Conservation (phyloP, 2,797 vertebrate genomes). For the Microchirus variegatus region DNA sequence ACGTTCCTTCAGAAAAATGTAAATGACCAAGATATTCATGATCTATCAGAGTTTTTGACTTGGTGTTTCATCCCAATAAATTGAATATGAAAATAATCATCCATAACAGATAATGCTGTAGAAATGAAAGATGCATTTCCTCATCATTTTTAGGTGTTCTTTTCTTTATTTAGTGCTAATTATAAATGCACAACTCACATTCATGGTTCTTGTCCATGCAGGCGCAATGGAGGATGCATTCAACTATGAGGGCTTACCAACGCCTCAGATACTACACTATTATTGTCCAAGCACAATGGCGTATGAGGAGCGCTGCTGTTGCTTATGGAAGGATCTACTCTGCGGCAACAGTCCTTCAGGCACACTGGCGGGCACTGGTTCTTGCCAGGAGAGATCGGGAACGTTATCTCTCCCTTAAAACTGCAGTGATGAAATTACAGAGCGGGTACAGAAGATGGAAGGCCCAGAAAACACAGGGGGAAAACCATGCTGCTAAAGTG, state of each 20-base stretch:
- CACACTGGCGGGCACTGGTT: constrained; percentile 63
- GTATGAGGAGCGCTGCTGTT: constrained; percentile 78
- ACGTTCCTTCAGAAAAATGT: not conserved
- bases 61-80: too few relatives aligned
- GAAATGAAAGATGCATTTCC: not conserved
- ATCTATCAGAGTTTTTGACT: not conserved
- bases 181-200: too few relatives aligned
- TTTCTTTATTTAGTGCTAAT: too few relatives aligned
- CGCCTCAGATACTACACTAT: constrained; percentile 73
- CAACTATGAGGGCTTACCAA: constrained; percentile 73
- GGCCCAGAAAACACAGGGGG: constrained; percentile 56
- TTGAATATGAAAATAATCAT: not conserved
- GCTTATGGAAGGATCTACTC: constrained; percentile 71
- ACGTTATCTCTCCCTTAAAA: constrained; percentile 72
- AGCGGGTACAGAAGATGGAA: constrained; percentile 84
- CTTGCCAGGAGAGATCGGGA: constrained; percentile 67
- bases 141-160: too few relatives aligned
- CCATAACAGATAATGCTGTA: not conserved
- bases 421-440: constrained; percentile 79
- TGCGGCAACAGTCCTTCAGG: constrained; percentile 83
- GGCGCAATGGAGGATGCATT: constrained; percentile 85
- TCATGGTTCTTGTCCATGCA: constrained; percentile 47
- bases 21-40: not conserved
- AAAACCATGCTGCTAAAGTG: constrained; percentile 71
- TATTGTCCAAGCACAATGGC: constrained; percentile 85